Evolutionary conservation across 2,797 vertebrate genomes (phyloP), one percentile per base, ranked within the genome.

Genomic region (Syncerus caffer): DNA sequence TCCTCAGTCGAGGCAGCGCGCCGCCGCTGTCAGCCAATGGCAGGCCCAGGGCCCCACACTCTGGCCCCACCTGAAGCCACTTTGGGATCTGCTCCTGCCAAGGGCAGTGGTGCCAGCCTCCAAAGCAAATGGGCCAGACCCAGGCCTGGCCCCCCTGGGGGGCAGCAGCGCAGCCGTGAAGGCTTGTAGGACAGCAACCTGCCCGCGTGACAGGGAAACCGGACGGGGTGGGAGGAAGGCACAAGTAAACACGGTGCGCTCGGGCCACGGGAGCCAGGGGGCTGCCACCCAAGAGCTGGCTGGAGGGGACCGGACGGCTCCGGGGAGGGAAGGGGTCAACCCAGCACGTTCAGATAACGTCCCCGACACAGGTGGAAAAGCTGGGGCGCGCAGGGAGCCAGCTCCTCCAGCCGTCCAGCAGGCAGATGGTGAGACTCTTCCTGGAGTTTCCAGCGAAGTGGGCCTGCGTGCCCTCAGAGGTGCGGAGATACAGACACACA

Each of bases 191-290:
- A 98, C 96, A 97, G 97, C 98, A 96, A 98, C 79, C 98, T 98
- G 98, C 98, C 98, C 0, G 97, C 85, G 89, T 91, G 97, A 98
- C 97, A 85, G 98, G 97, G 98, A 97, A 97, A 97, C 97, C 91
- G 0, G 98, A 98, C 60, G 67, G 98, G 97, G 94, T 94, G 1
- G 85, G 58, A 83, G 97, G 98, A 99, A 99, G 99, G 99, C 99
- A 99, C 99, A 25, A 99, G 98, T 99, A 98, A 99, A 98, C 95
- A 98, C 79, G 98, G 99, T 94, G 98, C 98, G 95, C 98, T 98
- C 97, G 67, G 97, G 85, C 96, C 93, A 34, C 0, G 4, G 1
- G 45, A 60, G 85, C 97, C 80, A 53, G 42, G 96, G 98, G 98
- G 93, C 97, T 97, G 98, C 98, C 64, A 64, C 98, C 95, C 95